A percentile compares a stretch with the other conserved stretches of the same genome.
Evolutionary conservation across 2,888 invertebrate genomes (phyloP).

Genomic region (Anaspis maculata): DNA sequence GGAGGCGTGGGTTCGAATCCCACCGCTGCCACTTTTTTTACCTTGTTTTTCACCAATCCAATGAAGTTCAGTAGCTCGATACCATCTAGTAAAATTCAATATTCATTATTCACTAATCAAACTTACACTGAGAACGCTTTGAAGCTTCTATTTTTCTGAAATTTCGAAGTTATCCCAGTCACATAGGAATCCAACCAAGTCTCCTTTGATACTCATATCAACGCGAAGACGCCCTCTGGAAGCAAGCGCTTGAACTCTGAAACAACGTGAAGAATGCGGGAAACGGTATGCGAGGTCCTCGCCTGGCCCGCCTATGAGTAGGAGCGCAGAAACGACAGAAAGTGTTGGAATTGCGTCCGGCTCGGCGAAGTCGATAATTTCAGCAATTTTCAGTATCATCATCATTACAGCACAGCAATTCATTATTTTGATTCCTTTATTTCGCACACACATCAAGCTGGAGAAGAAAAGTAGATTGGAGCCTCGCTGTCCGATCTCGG

Average conservation of each 20-base stretch:
- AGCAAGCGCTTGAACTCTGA: slow-evolving; percentile 1
- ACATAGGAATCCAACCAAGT: no score
- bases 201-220: no score
- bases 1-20: slow-evolving; percentile 73
- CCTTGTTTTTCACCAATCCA: not conserved
- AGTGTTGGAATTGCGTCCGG: slow-evolving; percentile 16
- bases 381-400: not conserved
- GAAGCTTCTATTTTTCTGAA: no score
- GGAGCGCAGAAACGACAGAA: slow-evolving; percentile 22
- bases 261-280: slow-evolving; percentile 29
- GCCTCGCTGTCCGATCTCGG: no score
- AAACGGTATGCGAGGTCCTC: slow-evolving; percentile 34
- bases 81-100: not conserved
- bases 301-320: slow-evolving; percentile 33
- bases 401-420: no score
- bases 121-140: no score
- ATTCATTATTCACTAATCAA: no score
- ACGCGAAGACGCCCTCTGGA: not conserved
- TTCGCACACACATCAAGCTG: no score
- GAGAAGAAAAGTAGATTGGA: no score
- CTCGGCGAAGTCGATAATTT: no score
- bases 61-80: not conserved
- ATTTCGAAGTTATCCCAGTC: no score
- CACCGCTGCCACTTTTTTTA: slow-evolving; percentile 56
- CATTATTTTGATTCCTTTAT: no score